Evolutionary conservation across 2,113 vertebrate genomes (phyloP).

Genomic region (Ariopsis seemanni): DNA sequence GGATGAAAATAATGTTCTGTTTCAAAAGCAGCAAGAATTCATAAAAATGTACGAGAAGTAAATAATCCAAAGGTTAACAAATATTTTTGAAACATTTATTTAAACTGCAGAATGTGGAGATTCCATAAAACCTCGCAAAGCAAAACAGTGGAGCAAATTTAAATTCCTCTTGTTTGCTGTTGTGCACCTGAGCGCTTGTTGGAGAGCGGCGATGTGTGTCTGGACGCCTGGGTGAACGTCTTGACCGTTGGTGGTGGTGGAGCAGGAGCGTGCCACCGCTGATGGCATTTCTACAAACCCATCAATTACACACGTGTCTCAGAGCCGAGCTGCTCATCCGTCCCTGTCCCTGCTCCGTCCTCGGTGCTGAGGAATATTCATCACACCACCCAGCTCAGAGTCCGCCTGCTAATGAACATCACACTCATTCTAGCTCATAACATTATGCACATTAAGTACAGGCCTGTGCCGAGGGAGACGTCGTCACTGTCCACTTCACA

Average conservation of each 20-base stretch:
- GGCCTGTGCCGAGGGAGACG: neutral
- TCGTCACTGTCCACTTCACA: neutral
- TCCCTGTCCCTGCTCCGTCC: neutral
- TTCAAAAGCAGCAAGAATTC: neutral
- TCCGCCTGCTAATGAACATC: neutral
- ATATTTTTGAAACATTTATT: neutral
- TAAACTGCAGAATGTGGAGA: neutral
- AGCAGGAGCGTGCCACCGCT: neutral
- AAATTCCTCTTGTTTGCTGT: neutral
- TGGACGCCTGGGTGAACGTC: neutral
- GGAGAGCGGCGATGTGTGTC: neutral
- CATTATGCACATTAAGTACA: neutral
- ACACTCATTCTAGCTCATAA: neutral
- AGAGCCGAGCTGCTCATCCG: neutral
- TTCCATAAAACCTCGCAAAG: neutral
- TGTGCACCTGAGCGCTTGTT: neutral
- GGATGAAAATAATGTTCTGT: neutral
- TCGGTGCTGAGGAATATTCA: slow-evolving; percentile 49
- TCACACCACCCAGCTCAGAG: slow-evolving; percentile 16
- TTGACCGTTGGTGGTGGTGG: neutral
- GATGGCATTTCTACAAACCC: neutral
- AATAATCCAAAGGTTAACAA: neutral
- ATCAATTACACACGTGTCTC: slow-evolving; percentile 17
- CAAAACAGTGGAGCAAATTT: neutral
- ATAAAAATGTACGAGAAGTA: neutral